Evolutionary conservation across 2,113 vertebrate genomes (phyloP), one percentile per base, ranked within the genome.

Genomic region (Colius striatus): DNA sequence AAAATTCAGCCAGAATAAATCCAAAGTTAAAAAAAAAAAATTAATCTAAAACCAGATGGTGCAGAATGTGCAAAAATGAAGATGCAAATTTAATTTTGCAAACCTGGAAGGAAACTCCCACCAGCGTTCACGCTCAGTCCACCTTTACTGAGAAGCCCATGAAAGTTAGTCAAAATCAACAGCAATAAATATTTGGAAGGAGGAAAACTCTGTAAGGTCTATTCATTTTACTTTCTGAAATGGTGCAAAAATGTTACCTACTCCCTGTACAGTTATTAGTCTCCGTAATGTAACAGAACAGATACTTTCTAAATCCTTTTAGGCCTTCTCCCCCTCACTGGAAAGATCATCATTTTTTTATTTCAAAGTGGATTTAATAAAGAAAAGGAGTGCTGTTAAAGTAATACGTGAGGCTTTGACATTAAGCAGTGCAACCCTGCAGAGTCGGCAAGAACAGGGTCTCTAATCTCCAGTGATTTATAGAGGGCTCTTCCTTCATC

Each of bases 381-480:
- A 98, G 98, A 98, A 98, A 98, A 98, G 98, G 98, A 98, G 98
- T 97, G 98, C 98, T 99, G 98, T 98, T 99, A 98, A 98, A 99
- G 98, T 98, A 98, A 98, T 98, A 98, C 98, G 97, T 98, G 98
- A 98, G 98, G 98, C 98, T 98, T 98, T 99, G 99, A 99, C 98
- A 99, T 98, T 98, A 99, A 99, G 98, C 99, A 99, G 99, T 84
- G 98, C 98, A 98, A 98, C 98, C 98, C 98, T 98, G 97, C 97
- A 94, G 97, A 98, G 98, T 98, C 97, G 97, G 98, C 98, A 98
- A 98, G 98, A 98, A 98, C 98, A 98, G 98, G 98, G 98, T 98
- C 99, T 99, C 98, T 99, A 99, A 99, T 99, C 99, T 99, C 98
- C 98, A 94, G 98, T 99, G 99, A 99, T 99, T 99, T 99, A 99